These are phyloP conservation scores for Macrostomum cliftonense DNA, from an alignment of 2,888 invertebrate species.

Conservation along the genomic window DNA sequence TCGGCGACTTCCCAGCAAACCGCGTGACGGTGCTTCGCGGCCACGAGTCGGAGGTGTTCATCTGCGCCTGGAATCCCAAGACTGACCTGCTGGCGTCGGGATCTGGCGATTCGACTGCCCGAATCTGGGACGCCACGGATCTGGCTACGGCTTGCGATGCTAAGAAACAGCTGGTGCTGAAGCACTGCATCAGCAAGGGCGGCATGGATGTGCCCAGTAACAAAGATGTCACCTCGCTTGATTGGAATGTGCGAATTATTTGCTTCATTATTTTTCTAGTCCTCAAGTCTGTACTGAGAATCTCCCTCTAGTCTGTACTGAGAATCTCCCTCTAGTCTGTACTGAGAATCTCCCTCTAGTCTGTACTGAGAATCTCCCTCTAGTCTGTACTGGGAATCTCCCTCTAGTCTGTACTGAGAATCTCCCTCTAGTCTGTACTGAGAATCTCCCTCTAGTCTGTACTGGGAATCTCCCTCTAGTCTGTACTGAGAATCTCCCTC, in stretches of 20 bases:
- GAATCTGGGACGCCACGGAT: slow-evolving; percentile 93
- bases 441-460: too few species aligned
- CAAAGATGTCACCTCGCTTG: slow-evolving; percentile 92
- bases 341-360: too few species aligned
- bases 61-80: slow-evolving; percentile 97
- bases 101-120: slow-evolving; percentile 90
- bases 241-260: slow-evolving; percentile 97
- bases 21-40: slow-evolving; percentile 83
- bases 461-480: too few species aligned
- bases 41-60: slow-evolving; percentile 95
- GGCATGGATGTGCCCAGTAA: slow-evolving; percentile 91
- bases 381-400: too few species aligned
- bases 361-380: too few species aligned
- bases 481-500: too few species aligned
- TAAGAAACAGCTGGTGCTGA: slow-evolving; percentile 64
- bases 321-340: too few species aligned
- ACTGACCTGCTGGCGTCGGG: slow-evolving; percentile 91
- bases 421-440: too few species aligned
- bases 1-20: slow-evolving; percentile 55
- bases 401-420: too few species aligned
- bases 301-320: too few species aligned
- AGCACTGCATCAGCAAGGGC: slow-evolving; percentile 90
- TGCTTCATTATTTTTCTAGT: too few species aligned
- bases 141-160: slow-evolving; percentile 17
- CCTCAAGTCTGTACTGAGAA: too few species aligned